Base-by-base conservation (phyloP, 37 sponge, comb jelly and placozoan genomes). In the Dysidea cf. avara region DNA sequence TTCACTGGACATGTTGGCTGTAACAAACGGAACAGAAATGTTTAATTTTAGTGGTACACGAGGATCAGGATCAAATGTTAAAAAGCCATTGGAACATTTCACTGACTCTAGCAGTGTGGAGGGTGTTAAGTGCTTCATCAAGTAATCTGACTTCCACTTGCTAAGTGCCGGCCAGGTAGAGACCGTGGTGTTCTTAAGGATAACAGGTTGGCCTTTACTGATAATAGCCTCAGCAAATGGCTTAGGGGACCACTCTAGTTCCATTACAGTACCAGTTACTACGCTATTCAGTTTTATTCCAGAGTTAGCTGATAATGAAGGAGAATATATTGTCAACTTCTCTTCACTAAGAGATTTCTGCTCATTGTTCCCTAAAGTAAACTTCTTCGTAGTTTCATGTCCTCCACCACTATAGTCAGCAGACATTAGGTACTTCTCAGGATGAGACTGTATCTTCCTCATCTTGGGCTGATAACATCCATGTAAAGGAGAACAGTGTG, bases 41-140 rank as follows among this genome's bases (percentile, higher is more conserved):
- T 79, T 76, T 14, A 94, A 59, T 29, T 90, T 82, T 28, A 94
- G 79, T 2, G 92, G 84, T 12, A 71, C 71, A 24, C 68, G 39
- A 14, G 16, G 16, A 65, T 94, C 95, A 26, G 95, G 88, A 47
- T 94, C 95, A 79, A 90, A 94, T 33, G 92, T 94, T 17, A 94
- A 34, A 39, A 37, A 82, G 52, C 39, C 37, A 24, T 80, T 74
- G 28, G 88, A 83, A 53, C 78, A 80, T 69, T 94, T 94, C 36
- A 94, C 95, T 14, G 56, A 38, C 2, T 58, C 22, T 2, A 90
- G 74, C 0, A 69, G 39, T 26, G 46, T 60, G 9, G 78, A 53
- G 7, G 17, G 0, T 0, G 48, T 72, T 43, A 94, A 68, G 28
- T 75, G 64, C 25, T 75, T 32, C 6, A 51, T 29, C 2, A 94